A percentile compares a stretch with the other conserved stretches of the same genome.
Conservation (phyloP, 2,888 invertebrate species). For the Sabellastarte sp. region DNA sequence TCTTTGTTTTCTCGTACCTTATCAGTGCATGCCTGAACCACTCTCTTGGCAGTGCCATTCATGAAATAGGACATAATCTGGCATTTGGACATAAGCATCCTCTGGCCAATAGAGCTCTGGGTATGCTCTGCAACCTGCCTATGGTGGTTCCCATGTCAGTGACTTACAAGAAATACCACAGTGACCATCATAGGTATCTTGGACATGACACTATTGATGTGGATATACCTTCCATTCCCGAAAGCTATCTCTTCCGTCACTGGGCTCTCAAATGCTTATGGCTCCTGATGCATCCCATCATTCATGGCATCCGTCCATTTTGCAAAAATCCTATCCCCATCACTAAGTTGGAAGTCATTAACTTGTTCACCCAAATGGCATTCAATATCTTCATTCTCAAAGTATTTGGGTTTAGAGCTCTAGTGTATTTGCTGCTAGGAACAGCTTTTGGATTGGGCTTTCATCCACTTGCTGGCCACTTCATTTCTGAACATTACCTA, state of each 20-base stretch:
- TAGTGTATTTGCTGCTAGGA: constrained; percentile 48
- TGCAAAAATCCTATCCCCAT: constrained; percentile 54
- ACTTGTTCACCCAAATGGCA: constrained; percentile 40
- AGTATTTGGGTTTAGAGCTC: constrained; percentile 43
- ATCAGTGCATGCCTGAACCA: constrained; percentile 53
- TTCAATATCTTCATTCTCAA: constrained; percentile 44
- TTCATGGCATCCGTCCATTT: constrained; percentile 55
- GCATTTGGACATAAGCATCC: constrained; percentile 55
- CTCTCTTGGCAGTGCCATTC: constrained; percentile 56
- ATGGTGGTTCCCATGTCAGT: constrained; percentile 56
- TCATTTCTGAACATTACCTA: constrained; percentile 58
- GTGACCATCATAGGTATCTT: constrained; percentile 56
- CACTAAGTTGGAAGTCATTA: constrained; percentile 49
- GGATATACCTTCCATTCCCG: constrained; percentile 56
- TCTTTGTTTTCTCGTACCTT: constrained; percentile 44
- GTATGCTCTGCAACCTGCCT: constrained; percentile 55
- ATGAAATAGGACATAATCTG: constrained; percentile 59
- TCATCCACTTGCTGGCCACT: constrained; percentile 57
- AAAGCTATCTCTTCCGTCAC: constrained; percentile 50
- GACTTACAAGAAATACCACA: constrained; percentile 58
- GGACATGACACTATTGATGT: constrained; percentile 57
- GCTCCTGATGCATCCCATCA: constrained; percentile 51
- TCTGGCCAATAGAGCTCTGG: constrained; percentile 47
- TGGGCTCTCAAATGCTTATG: constrained; percentile 55
- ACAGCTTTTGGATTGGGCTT: constrained; percentile 53